Evolutionary conservation across 2,797 vertebrate species (phyloP).

Genomic region (Pangasius macronema): DNA sequence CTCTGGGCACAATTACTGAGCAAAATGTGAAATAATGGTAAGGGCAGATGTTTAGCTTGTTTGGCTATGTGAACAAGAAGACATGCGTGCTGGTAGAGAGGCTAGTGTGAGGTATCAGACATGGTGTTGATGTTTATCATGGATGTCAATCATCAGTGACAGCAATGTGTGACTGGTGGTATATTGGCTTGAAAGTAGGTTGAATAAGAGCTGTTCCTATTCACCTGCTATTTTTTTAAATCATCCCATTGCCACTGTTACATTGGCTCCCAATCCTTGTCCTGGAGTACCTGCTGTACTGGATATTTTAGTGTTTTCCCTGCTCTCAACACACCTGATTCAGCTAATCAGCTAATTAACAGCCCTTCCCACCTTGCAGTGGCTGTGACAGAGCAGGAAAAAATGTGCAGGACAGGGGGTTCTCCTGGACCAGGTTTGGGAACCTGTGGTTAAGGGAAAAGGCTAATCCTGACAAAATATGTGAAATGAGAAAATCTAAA

Average conservation of each 20-base stretch:
- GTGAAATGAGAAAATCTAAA: not conserved
- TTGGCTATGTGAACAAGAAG: conserved; percentile 55
- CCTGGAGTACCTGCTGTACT: not conserved
- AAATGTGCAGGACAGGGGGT: not conserved
- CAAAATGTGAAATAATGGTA: conserved; percentile 63
- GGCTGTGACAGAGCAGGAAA: not conserved
- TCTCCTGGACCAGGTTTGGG: not conserved
- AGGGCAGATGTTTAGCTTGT: conserved; percentile 70
- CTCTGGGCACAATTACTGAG: conserved; percentile 62
- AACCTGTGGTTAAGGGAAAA: not conserved
- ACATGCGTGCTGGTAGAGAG: conserved; percentile 14
- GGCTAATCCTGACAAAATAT: not conserved
- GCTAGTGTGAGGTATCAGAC: conserved; percentile 50
- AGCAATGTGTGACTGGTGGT: not conserved
- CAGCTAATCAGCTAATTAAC: not conserved
- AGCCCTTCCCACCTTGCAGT: not conserved
- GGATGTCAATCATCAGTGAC: not conserved
- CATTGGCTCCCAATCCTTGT: conserved; percentile 14
- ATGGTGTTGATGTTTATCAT: conserved; percentile 37
- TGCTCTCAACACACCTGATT: not conserved
- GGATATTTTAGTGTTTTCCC: not conserved
- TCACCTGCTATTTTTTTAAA: not conserved
- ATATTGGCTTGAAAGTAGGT: not conserved
- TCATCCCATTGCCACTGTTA: conserved; percentile 25
- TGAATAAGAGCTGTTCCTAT: not conserved